Conservation (phyloP, 2,113 vertebrate genomes). For the Xenopus borealis region DNA sequence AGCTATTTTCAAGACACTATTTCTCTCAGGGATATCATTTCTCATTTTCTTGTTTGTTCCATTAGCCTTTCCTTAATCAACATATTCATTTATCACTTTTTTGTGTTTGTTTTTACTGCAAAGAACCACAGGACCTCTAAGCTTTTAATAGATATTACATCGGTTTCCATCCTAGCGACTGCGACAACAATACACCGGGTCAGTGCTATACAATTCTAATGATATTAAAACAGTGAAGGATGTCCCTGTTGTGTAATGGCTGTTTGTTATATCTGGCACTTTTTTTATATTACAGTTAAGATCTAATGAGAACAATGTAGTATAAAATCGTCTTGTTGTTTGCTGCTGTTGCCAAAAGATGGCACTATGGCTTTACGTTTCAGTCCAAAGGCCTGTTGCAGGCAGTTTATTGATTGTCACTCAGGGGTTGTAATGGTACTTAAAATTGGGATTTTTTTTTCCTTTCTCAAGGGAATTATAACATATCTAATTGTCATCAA, state of each 20-base stretch:
- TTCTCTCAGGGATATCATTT: neutral
- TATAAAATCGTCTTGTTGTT: conserved; percentile 30
- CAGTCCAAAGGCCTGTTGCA: conserved; percentile 9
- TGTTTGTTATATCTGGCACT: neutral
- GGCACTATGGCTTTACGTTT: conserved; percentile 50
- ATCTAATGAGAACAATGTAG: neutral
- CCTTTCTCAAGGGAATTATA: conserved; percentile 54
- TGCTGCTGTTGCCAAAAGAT: conserved; percentile 53
- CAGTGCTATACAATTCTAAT: neutral
- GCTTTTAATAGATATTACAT: conserved; percentile 1
- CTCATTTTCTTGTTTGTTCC: neutral
- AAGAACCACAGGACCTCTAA: neutral
- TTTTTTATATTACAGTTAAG: neutral
- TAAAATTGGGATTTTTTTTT: conserved; percentile 51
- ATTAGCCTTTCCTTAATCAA: conserved; percentile 2
- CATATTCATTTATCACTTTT: neutral
- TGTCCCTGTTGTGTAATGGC: neutral
- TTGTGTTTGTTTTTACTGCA: neutral
- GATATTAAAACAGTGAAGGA: neutral
- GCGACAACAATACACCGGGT: neutral
- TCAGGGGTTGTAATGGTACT: conserved; percentile 44
- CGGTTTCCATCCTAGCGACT: neutral
- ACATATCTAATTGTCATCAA: conserved; percentile 63
- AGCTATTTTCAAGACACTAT: neutral
- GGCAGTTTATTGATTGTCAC: conserved; percentile 13